phyloP scores from a whole-genome alignment of 2,113 vertebrate species.

The Petrocephalus zakoni region DNA sequence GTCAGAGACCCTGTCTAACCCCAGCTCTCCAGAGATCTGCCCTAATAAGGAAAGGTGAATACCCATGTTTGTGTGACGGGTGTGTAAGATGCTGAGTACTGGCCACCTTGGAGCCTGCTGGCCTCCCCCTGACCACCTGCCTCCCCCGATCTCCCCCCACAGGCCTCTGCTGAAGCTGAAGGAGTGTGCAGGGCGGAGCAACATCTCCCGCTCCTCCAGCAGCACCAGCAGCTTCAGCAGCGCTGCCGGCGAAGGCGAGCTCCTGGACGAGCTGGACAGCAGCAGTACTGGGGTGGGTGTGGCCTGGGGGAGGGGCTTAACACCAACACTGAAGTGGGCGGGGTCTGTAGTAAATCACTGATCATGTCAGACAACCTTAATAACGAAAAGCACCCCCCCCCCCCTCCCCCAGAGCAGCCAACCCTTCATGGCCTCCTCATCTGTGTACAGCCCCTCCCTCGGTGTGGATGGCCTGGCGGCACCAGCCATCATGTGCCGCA shows the following conservation, averaged over 20 bases:
- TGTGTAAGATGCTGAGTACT: neutral
- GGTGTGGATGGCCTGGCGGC: slow-evolving; percentile 68
- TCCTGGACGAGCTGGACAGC: slow-evolving; percentile 75
- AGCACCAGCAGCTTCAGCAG: slow-evolving; percentile 86
- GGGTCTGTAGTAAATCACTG: neutral
- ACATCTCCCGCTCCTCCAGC: slow-evolving; percentile 86
- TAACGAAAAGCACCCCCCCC: neutral
- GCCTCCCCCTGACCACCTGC: neutral
- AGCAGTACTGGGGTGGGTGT: slow-evolving; percentile 49
- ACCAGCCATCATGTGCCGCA: slow-evolving; percentile 77
- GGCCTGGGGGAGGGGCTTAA: neutral
- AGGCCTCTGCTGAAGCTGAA: slow-evolving; percentile 77
- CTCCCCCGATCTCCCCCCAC: no score
- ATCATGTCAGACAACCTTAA: neutral
- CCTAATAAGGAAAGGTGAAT: slow-evolving; percentile 82
- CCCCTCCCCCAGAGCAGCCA: slow-evolving; percentile 68
- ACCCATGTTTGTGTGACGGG: neutral
- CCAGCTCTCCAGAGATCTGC: slow-evolving; percentile 89
- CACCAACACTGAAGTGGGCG: neutral
- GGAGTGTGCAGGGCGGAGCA: slow-evolving; percentile 73
- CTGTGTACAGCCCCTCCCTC: slow-evolving; percentile 65
- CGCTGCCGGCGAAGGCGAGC: slow-evolving; percentile 77
- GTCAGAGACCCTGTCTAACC: slow-evolving; percentile 82
- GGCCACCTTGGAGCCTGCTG: neutral
- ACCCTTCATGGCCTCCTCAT: slow-evolving; percentile 67